phyloP scores from a whole-genome alignment of 2,888 invertebrate species.

The Dynastes grantii region DNA sequence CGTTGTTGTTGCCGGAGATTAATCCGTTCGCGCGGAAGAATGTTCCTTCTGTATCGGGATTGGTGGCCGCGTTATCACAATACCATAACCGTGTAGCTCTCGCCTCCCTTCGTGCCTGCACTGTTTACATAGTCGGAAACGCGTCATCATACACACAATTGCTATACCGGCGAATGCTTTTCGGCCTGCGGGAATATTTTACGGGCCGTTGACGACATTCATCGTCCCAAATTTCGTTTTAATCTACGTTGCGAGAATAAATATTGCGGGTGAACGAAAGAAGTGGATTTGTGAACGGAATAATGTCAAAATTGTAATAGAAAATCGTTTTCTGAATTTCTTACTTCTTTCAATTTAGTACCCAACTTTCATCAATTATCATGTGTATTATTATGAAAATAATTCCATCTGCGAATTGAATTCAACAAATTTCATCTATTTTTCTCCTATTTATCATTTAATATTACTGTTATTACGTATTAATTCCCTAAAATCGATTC shows the following conservation, averaged over 20 bases:
- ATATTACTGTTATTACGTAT: too few relatives aligned
- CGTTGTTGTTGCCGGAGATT: constrained; percentile 43
- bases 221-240: constrained; percentile 61
- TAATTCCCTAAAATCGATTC: too few relatives aligned
- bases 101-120: constrained; percentile 48
- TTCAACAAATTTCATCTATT: too few relatives aligned
- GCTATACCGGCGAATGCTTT: constrained; percentile 37
- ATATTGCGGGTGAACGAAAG: too few relatives aligned
- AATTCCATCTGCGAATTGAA: too few relatives aligned
- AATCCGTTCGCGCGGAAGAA: constrained; percentile 67
- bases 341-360: too few relatives aligned
- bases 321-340: too few relatives aligned
- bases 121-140: constrained; percentile 41
- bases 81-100: constrained; percentile 58
- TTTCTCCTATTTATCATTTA: too few relatives aligned
- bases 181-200: constrained; percentile 65
- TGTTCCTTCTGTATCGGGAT: constrained; percentile 63
- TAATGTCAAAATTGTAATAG: too few relatives aligned
- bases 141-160: constrained; percentile 7
- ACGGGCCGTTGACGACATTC: constrained; percentile 62
- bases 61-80: constrained; percentile 68
- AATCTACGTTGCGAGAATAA: constrained; percentile 63
- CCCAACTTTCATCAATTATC: too few relatives aligned
- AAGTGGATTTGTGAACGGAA: too few relatives aligned
- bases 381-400: too few relatives aligned